A percentile compares a stretch with the other conserved stretches of the same genome.
These are phyloP conservation scores for Pectinophora gossypiella DNA, from an alignment of 1,140 invertebrate genomes.

Conservation along the genomic window DNA sequence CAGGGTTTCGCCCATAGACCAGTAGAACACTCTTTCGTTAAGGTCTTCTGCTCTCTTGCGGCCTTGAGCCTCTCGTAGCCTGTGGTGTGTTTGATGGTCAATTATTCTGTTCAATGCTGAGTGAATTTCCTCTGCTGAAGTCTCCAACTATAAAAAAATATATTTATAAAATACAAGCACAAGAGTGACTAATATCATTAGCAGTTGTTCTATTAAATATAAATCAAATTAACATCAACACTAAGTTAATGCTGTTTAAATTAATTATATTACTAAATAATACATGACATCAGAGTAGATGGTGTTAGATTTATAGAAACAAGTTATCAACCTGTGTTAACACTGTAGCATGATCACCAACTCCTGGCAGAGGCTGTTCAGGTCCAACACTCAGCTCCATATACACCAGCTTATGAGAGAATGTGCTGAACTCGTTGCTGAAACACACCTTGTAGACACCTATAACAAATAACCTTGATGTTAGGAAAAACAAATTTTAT, in stretches of 20 bases:
- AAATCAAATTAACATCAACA: too few relatives aligned
- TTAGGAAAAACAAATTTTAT: background rate
- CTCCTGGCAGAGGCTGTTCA: slow-evolving; percentile 88
- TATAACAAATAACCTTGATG: slow-evolving; percentile 18
- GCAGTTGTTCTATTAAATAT: too few relatives aligned
- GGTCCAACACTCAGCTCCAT: slow-evolving; percentile 98
- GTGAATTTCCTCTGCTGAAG: slow-evolving; percentile 91
- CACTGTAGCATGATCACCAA: slow-evolving; percentile 93
- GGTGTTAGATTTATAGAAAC: too few relatives aligned
- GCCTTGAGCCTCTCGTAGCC: slow-evolving; percentile 94
- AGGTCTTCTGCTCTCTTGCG: slow-evolving; percentile 96
- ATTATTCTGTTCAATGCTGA: slow-evolving; percentile 90
- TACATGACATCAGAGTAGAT: too few relatives aligned
- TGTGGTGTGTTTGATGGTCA: slow-evolving; percentile 97
- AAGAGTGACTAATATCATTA: too few relatives aligned
- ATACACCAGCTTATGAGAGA: slow-evolving; percentile 99
- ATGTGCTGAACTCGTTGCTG: slow-evolving; percentile 99
- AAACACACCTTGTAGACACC: slow-evolving; percentile 95
- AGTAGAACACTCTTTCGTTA: slow-evolving; percentile 93
- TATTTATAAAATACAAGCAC: background rate
- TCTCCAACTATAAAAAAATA: slow-evolving; percentile 86
- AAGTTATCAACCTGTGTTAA: slow-evolving; percentile 92
- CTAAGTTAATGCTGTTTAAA: too few relatives aligned
- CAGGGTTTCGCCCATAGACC: slow-evolving; percentile 93
- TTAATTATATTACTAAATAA: too few relatives aligned